Base-by-base conservation (phyloP, 2,113 vertebrate species). In the Sitta europaea region DNA sequence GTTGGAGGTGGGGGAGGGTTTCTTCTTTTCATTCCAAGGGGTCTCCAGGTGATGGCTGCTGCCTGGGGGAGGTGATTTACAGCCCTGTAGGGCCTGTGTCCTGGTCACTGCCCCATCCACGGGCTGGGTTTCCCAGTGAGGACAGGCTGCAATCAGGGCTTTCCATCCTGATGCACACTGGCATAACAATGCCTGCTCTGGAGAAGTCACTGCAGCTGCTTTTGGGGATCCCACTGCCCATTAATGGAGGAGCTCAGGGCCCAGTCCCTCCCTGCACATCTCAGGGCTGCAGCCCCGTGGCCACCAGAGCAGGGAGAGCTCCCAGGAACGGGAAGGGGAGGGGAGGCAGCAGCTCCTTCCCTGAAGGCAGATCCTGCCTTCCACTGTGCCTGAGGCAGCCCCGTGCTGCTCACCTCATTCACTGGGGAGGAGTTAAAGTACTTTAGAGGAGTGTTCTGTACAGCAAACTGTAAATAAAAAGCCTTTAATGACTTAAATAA, bases 401-500 rank as follows among this genome's bases (percentile, higher is more conserved):
- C 14, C 1, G 86, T 75, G 79, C 23, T 35, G 28, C 91, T 84
- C 8, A 0, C 53, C 55, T 84, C 11, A 22, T 84, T 57, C 62
- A 20, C 50, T 75, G 57, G 24, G 45, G 85, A 68, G 88, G 48
- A 61, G 63, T 68, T 85, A 13, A 75, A 90, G 77, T 57, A 35
- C 90, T 90, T 78, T 5, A n/a, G 72, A 78, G 70, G 53, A 63
- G 47, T 31, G 40, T 78, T 94, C 87, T 75, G 48, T 78, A 59
- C 43, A 57, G 48, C 45, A 66, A 73, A 47, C 42, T 59, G 58
- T 70, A 88, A 93, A 83, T 93, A 92, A 78, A 92, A 84, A 89
- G 36, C 55, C 16, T 72, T 91, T 95, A 86, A 86, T 67, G 83
- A 71, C 91, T 94, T 67, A 21, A 86, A 54, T 87, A 75, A 94